Base-by-base conservation (phyloP, 1,140 invertebrate species). In the Ceratosolen solmsi region DNA sequence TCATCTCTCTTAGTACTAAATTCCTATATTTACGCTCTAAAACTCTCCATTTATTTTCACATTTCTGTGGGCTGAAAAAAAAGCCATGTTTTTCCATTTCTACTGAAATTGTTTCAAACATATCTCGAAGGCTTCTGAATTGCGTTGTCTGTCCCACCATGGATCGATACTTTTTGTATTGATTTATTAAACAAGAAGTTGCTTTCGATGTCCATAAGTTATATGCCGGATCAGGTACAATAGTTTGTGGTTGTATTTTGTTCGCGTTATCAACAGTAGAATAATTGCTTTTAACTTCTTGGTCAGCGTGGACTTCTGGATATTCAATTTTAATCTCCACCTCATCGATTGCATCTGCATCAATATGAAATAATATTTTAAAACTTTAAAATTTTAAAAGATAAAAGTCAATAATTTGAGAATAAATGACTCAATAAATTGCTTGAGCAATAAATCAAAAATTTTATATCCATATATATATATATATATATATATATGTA, bases 81-180 rank as follows among this genome's bases (percentile, higher is more conserved):
- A 87, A 90, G 0, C 87, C 87, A n/a, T 85, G 83, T 20, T 89
- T 89, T 27, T 87, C 86, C 90, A 91, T 90, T 58, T 91, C 88
- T 0, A 84, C 11, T 0, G 90, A 89, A 51, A 91, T 89, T 60
- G 87, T 87, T 49, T 91, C 89, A 30, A 90, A 91, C 90, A 91
- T 90, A 25, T 89, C 89, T 5, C 89, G 82, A 0, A 90, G 73
- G 80, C 89, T 91, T 36, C 86, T 86, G 22, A 91, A 86, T 22
- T 86, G 80, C 1, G 86, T 87, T 8, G 88, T 86, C 54, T 90
- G 87, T 5, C 89, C 90, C 22, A 91, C 88, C 81, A 87, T 85
- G 0, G 86, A 84, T 27, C 87, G 84, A 76, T 88, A 90, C 51
- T 89, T 91, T 38, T 88, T 89, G 63, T 90, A 91, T 36, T 89